Evolutionary conservation across 35 echinoderm and acorn worm species (phyloP).

Genomic region (Heliocidaris tuberculata): DNA sequence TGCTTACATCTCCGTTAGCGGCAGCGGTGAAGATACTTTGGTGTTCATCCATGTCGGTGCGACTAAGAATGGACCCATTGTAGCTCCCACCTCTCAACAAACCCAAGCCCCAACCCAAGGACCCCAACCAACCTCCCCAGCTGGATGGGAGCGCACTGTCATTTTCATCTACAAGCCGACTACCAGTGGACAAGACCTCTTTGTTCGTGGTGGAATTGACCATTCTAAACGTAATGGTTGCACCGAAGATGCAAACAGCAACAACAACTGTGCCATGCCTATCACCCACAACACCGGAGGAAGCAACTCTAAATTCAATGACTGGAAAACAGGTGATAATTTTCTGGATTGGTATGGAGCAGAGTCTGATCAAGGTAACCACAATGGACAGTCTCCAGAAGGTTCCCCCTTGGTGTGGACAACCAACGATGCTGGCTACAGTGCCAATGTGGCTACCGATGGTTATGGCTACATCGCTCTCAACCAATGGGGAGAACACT

Average conservation of each 20-base stretch:
- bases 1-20: slow-evolving; percentile 26
- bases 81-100: not conserved
- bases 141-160: slow-evolving; percentile 77
- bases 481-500: slow-evolving; percentile 78
- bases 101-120: not conserved
- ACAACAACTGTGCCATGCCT: slow-evolving; percentile 64
- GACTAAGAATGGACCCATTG: slow-evolving; percentile 24
- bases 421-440: slow-evolving; percentile 52
- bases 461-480: slow-evolving; percentile 70
- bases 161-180: slow-evolving; percentile 85
- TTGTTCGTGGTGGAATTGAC: slow-evolving; percentile 86
- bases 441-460: slow-evolving; percentile 41
- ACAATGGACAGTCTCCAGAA: slow-evolving; percentile 50
- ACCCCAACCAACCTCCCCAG: not conserved
- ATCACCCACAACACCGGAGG: slow-evolving; percentile 54
- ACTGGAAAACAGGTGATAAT: slow-evolving; percentile 66
- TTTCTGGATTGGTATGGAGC: slow-evolving; percentile 91
- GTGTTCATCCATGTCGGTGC: slow-evolving; percentile 47
- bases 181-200: slow-evolving; percentile 70
- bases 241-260: slow-evolving; percentile 46
- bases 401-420: slow-evolving; percentile 78
- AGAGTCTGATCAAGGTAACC: slow-evolving; percentile 67
- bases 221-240: slow-evolving; percentile 64
- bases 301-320: slow-evolving; percentile 56
- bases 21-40: not conserved